Conservation (phyloP, 1,140 invertebrate genomes). For the Brachionus rotundiformis region DNA sequence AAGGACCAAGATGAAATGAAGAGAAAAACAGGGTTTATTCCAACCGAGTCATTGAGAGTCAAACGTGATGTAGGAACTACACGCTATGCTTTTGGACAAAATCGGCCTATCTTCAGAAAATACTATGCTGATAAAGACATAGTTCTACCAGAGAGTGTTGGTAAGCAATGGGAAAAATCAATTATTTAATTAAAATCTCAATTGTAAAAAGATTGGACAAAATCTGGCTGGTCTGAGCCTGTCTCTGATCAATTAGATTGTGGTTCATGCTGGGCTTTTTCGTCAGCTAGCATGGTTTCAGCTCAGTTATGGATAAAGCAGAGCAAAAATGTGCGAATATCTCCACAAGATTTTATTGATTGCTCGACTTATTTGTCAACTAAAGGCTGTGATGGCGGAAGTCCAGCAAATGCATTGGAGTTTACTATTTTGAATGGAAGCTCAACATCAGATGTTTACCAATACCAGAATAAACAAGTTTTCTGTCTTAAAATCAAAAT, state of each 20-base stretch:
- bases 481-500: neutral
- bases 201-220: conserved; percentile 44
- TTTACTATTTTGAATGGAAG: conserved; percentile 55
- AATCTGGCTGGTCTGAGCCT: neutral
- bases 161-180: too few relatives aligned
- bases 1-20: neutral
- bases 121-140: conserved; percentile 1
- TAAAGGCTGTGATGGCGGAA: conserved; percentile 59
- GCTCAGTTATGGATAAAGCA: conserved; percentile 56
- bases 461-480: conserved; percentile 1
- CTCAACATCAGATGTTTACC: neutral
- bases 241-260: conserved; percentile 48
- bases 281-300: conserved; percentile 56
- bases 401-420: conserved; percentile 60
- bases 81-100: neutral
- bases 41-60: neutral
- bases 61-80: neutral
- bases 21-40: neutral
- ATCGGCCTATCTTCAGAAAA: neutral
- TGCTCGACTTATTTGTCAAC: conserved; percentile 56
- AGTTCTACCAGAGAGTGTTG: neutral
- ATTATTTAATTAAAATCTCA: too few relatives aligned
- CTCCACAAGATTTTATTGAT: conserved; percentile 59
- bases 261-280: conserved; percentile 52
- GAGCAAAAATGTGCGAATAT: conserved; percentile 55